phyloP scores from a whole-genome alignment of 1,140 invertebrate species.

The Stegodyphus mimosarum region DNA sequence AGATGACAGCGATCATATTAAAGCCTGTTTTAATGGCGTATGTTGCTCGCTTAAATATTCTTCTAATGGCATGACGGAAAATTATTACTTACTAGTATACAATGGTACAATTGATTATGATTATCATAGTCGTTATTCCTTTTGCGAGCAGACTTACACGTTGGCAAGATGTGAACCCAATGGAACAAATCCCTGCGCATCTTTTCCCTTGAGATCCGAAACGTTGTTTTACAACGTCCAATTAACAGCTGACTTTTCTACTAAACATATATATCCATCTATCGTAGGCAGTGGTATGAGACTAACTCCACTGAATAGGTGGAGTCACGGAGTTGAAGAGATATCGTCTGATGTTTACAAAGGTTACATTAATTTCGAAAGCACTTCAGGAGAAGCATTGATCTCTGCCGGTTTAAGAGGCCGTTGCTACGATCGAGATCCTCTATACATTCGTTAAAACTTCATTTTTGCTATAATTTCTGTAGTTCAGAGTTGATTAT shows the following conservation, averaged over 20 bases:
- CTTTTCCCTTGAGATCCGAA: constrained; percentile 20
- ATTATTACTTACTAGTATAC: constrained; percentile 33
- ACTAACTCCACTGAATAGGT: not conserved
- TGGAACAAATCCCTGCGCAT: not conserved
- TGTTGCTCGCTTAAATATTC: constrained; percentile 54
- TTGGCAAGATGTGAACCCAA: constrained; percentile 31
- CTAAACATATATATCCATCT: constrained; percentile 10
- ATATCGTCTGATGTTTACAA: not conserved
- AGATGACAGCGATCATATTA: not conserved
- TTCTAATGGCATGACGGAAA: not conserved
- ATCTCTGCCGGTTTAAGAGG: not conserved
- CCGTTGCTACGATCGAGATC: not conserved
- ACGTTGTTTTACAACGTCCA: constrained; percentile 2
- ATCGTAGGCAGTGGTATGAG: not conserved
- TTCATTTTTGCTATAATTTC: too few relatives aligned
- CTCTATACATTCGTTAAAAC: not conserved
- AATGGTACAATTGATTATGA: constrained; percentile 9
- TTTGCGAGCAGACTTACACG: constrained; percentile 30
- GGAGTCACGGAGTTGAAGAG: not conserved
- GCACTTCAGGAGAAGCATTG: not conserved
- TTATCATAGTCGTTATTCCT: not conserved
- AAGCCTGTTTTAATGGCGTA: constrained; percentile 53
- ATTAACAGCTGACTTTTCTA: constrained; percentile 35
- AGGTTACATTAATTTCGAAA: not conserved
- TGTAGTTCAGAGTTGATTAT: too few relatives aligned